phyloP scores from a whole-genome alignment of 2,888 invertebrate genomes.

The Netelia virgata region DNA sequence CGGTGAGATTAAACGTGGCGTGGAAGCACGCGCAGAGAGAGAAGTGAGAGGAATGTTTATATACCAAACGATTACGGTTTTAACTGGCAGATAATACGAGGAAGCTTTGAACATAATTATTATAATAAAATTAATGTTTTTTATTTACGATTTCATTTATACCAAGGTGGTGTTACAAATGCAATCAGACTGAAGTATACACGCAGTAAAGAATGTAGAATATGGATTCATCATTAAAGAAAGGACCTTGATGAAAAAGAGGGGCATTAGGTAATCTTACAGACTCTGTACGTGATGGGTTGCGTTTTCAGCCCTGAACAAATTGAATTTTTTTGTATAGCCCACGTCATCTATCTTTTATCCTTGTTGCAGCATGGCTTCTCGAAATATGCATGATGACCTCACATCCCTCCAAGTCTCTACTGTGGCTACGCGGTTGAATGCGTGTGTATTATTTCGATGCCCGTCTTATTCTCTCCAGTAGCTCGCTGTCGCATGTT shows the following conservation, averaged over 20 bases:
- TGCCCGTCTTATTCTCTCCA: constrained; percentile 20
- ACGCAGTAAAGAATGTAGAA: too few species aligned
- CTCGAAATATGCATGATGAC: constrained; percentile 42
- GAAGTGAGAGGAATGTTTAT: too few species aligned
- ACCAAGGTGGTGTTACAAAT: too few species aligned
- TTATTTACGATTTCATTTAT: too few species aligned
- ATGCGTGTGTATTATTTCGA: constrained; percentile 27
- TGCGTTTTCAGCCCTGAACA: constrained; percentile 10
- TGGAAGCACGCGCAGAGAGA: too few species aligned
- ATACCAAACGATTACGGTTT: too few species aligned
- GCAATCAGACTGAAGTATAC: too few species aligned
- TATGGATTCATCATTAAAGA: too few species aligned
- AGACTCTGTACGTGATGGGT: not conserved
- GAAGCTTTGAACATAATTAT: too few species aligned
- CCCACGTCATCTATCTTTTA: constrained; percentile 14
- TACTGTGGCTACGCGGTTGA: constrained; percentile 14
- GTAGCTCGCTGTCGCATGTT: constrained; percentile 32
- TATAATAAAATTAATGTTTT: too few species aligned
- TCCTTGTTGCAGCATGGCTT: constrained; percentile 6
- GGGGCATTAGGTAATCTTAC: not conserved
- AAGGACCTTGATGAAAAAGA: not conserved
- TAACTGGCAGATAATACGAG: too few species aligned
- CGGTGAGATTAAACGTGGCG: too few species aligned
- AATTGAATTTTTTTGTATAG: not conserved
- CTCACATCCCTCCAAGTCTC: not conserved